Conservation (phyloP, 1,140 invertebrate species). For the Solenopsis fugax region DNA sequence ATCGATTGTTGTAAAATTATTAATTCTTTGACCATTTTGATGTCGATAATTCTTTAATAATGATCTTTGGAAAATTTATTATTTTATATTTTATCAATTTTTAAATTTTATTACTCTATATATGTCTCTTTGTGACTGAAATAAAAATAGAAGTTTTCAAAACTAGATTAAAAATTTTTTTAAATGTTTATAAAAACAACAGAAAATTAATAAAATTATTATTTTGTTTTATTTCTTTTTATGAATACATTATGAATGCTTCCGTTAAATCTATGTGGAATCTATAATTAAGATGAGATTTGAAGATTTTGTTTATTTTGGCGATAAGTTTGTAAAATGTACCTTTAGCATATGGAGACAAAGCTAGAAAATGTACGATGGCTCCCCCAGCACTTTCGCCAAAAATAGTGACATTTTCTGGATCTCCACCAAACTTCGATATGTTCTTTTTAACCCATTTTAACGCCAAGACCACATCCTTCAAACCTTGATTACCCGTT, state of each 20-base stretch:
- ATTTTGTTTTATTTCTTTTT: neutral
- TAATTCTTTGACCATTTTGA: neutral
- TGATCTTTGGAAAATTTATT: neutral
- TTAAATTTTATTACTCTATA: neutral
- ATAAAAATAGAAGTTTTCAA: neutral
- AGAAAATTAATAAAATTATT: neutral
- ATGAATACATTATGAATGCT: neutral
- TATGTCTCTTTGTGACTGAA: neutral
- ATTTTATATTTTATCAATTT: neutral
- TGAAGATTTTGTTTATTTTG: neutral
- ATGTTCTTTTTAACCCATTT: slow-evolving; percentile 85
- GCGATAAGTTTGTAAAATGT: neutral
- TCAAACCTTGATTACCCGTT: slow-evolving; percentile 90
- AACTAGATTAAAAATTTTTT: neutral
- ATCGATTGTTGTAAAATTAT: neutral
- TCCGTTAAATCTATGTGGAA: neutral
- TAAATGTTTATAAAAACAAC: neutral
- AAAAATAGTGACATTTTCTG: slow-evolving; percentile 85
- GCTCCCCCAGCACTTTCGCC: slow-evolving; percentile 87
- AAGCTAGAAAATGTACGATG: slow-evolving; percentile 83
- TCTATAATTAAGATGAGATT: neutral
- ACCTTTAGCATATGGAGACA: slow-evolving; percentile 78
- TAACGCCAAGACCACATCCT: slow-evolving; percentile 86
- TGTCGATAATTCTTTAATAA: neutral
- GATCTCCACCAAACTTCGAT: slow-evolving; percentile 78